Evolutionary conservation across 1,140 invertebrate species (phyloP), one percentile per base, ranked within the genome.

Genomic region (Choristoneura fumiferana): DNA sequence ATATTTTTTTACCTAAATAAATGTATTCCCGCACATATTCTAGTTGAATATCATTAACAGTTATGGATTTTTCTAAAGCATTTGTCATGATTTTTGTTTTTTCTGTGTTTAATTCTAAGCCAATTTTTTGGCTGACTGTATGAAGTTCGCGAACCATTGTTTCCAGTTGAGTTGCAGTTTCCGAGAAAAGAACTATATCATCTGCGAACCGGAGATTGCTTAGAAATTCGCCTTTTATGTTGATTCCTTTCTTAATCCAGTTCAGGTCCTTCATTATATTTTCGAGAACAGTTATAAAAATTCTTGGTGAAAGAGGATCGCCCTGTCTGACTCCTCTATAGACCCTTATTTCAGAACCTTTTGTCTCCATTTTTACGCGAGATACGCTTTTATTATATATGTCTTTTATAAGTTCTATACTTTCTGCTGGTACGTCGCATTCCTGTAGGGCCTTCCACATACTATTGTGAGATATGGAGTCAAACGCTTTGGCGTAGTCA

Each of bases 261-360:
- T 35, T 4, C 22, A 40, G 18, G 10, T 22, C 9, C 12, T 22
- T 1, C 5, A 57, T 8, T 4, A 38, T 22, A 6, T 39, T 9
- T 22, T 56, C 35, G 1, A 56, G 37, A 6, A 56, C 35, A 15
- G 35, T 14, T n/a, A 14, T 10, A 17, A 56, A 56, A 9, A 56
- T 4, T 18, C 15, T 38, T 5, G 54, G 54, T 1, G 37, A 56
- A 10, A 56, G 14, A 0, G 54, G 54, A 15, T 56, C 54, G 9
- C 54, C 56, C 13, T 57, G 56, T 29, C 39, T n/a, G 2, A 57
- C 56, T 10, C 56, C 56, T 45, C 39, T 57, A 22, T 14, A 8
- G 0, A 56, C 38, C 38, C 4, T 5, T n/a, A 56, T 38, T 13
- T 15, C 36, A 13, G 12, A 4, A 0, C 56, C 56, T 22, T 2